phyloP scores from a whole-genome alignment of 2,888 invertebrate species.

The Psylliodes chrysocephalus region DNA sequence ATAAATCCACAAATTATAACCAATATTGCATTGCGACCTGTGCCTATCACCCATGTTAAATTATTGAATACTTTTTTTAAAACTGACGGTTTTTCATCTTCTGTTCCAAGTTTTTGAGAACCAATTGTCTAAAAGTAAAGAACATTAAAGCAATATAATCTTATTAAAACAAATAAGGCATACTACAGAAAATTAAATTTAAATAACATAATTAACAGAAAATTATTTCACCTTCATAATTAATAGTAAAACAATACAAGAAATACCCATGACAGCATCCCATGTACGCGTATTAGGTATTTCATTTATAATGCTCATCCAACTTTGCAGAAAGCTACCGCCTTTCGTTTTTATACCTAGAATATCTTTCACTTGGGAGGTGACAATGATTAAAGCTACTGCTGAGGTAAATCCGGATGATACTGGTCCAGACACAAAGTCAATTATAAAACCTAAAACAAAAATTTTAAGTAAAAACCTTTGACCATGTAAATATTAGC shows the following conservation, averaged over 20 bases:
- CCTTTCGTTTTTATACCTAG: constrained; percentile 78
- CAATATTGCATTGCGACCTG: constrained; percentile 84
- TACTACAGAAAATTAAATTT: constrained; percentile 1
- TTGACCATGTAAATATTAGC: no score
- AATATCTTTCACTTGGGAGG: constrained; percentile 88
- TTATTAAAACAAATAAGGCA: no score
- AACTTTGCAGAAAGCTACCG: constrained; percentile 81
- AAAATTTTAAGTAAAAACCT: no score
- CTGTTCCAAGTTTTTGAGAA: constrained; percentile 68
- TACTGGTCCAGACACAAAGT: constrained; percentile 91
- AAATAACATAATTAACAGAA: background rate
- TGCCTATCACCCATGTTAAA: constrained; percentile 79
- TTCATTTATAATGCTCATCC: constrained; percentile 77
- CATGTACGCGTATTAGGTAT: constrained; percentile 73
- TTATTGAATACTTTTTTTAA: constrained; percentile 69
- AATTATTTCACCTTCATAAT: constrained; percentile 74
- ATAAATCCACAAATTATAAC: constrained; percentile 79
- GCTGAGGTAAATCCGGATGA: constrained; percentile 89
- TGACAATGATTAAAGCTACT: constrained; percentile 87
- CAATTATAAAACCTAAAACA: constrained; percentile 79
- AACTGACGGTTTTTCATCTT: constrained; percentile 48
- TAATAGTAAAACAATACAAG: constrained; percentile 79
- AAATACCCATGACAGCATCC: constrained; percentile 80
- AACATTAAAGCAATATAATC: no score
- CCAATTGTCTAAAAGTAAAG: constrained; percentile 71